Percentiles rank a stretch among this genome's conserved stretches.
Evolutionary conservation across 2,797 vertebrate species (phyloP).

Genomic region (Trichosurus vulpecula): DNA sequence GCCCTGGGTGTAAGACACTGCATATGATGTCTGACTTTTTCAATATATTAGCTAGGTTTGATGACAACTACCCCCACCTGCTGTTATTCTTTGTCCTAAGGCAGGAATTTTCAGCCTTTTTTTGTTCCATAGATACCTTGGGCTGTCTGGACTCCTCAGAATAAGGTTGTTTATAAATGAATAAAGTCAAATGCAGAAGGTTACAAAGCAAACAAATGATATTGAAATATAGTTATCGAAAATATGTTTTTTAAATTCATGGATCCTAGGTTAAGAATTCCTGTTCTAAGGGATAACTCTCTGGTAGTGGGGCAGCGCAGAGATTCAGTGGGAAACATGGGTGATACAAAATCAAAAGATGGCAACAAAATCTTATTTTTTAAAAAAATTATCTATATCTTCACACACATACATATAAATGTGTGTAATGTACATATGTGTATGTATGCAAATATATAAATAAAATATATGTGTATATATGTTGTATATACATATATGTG

Average conservation of each 20-base stretch:
- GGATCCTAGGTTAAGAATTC: not conserved
- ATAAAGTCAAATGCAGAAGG: not conserved
- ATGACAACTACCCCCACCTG: not conserved
- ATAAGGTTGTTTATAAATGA: not conserved
- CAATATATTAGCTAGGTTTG: not conserved
- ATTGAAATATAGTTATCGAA: not conserved
- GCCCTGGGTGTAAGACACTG: not conserved
- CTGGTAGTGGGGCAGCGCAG: not conserved
- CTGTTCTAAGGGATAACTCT: not conserved
- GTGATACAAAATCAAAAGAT: not conserved
- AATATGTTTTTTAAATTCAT: not conserved
- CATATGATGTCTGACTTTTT: not conserved
- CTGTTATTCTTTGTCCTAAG: not conserved
- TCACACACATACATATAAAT: too few relatives aligned
- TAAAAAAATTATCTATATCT: not conserved
- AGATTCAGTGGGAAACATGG: not conserved
- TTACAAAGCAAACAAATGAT: not conserved
- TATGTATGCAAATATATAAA: too few relatives aligned
- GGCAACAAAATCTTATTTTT: not conserved
- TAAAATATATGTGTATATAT: too few relatives aligned
- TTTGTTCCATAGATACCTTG: not conserved
- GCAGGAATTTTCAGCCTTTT: not conserved
- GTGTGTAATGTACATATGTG: too few relatives aligned
- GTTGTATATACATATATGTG: too few relatives aligned
- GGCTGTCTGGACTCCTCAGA: not conserved